These are phyloP conservation scores for Epicauta chinensis DNA, from an alignment of 1,140 invertebrate species.

Conservation along the genomic window DNA sequence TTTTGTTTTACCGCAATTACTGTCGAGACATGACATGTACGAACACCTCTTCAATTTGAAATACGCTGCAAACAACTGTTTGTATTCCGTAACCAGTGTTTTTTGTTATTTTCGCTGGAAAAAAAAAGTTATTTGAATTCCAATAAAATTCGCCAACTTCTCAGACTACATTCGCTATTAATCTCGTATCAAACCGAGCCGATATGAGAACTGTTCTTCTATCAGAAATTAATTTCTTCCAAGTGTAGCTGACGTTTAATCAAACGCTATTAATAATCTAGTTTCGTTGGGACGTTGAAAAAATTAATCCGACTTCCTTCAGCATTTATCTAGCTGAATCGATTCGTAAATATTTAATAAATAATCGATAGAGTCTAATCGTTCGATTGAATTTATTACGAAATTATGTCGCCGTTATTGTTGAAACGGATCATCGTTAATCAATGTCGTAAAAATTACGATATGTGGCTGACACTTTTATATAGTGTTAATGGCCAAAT, in stretches of 20 bases:
- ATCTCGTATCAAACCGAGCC: slow-evolving; percentile 1
- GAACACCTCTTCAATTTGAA: too few species aligned
- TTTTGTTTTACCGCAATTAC: too few species aligned
- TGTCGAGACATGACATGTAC: too few species aligned
- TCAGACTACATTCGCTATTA: not conserved
- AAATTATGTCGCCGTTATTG: not conserved
- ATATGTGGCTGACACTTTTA: not conserved
- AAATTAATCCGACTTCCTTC: not conserved
- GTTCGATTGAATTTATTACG: too few species aligned
- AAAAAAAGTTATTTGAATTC: too few species aligned
- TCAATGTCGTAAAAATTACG: not conserved
- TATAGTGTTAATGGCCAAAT: too few species aligned
- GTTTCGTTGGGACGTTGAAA: not conserved
- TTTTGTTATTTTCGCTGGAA: too few species aligned
- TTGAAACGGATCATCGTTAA: not conserved
- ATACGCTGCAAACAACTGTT: too few species aligned
- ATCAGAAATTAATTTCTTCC: slow-evolving; percentile 11
- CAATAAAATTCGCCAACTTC: too few species aligned
- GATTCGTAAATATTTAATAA: not conserved
- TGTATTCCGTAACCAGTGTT: too few species aligned
- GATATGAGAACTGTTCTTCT: slow-evolving; percentile 5
- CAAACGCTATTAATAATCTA: slow-evolving; percentile 7
- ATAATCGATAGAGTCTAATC: too few species aligned
- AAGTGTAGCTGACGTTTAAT: slow-evolving; percentile 17
- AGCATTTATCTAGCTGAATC: too few species aligned